Base-by-base conservation (phyloP, 2,888 invertebrate species). In the Cephus spinipes region DNA sequence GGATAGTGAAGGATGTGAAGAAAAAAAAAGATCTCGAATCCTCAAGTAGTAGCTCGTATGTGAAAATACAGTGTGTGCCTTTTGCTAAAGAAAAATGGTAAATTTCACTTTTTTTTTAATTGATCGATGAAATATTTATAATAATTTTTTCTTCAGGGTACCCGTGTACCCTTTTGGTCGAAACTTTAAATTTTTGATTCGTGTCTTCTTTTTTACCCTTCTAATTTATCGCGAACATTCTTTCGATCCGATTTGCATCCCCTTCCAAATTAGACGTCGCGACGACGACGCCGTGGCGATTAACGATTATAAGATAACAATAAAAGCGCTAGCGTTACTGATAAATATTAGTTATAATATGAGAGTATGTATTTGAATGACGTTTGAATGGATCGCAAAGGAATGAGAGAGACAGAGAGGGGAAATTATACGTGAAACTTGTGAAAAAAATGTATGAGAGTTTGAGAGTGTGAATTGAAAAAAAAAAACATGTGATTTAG, bases 401-500 rank as follows among this genome's bases (percentile, higher is more conserved):
- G 12, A 31, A 15, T 76, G 73, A 79, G 77, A 32, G 79, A 76
- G 75, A 76, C 73, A 71, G 71, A 79, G 78, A 83, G 80, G 3
- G 35, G 35, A 3, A 75, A 35, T 76, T 75, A 78, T 77, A 77
- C 69, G 68, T n/a, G n/a, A n/a, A n/a, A n/a, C 6, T 86, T 89
- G 89, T 90, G 89, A 88, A 88, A 87, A 85, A 87, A 87, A 84
- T 12, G 87, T 87, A 90, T 89, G 89, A 90, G 90, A 91, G 90
- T 90, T 88, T 55, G 78, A 12, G 71, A 30, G 32, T 71, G 30
- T 71, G 71, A 89, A 85, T 80, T 83, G 82, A 79, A 77, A 80
- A 82, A 79, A 87, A 89, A 89, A 86, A 86, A 90, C 88, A 90
- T 91, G 91, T 91, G 91, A 91, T 91, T 90, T 91, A 91, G 91